A percentile compares a stretch with the other conserved stretches of the same genome.
Conservation (phyloP, 2,888 invertebrate genomes). For the Ommatoiulus sabulosus region DNA sequence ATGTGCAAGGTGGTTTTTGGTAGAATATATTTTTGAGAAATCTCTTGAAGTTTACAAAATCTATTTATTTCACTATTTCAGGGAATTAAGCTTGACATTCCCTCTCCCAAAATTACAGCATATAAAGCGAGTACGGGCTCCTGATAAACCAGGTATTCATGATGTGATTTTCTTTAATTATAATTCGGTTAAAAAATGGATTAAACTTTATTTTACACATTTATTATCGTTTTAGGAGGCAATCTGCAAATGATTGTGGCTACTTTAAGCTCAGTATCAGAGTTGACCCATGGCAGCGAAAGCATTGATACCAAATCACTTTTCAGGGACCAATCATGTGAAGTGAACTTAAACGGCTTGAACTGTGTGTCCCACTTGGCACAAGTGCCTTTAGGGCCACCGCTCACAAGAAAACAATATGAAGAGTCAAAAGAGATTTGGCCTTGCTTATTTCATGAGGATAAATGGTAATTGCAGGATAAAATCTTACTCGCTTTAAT, state of each 20-base stretch:
- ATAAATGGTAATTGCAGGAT: conserved; percentile 70
- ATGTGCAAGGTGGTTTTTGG: not conserved
- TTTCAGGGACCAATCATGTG: not conserved
- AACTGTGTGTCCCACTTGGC: not conserved
- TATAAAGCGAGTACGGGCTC: conserved; percentile 49
- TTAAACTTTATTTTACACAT: not conserved
- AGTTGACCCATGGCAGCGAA: not conserved
- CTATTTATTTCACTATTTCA: not conserved
- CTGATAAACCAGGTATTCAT: conserved; percentile 22
- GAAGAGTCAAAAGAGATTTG: conserved; percentile 74
- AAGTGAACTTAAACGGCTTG: conserved; percentile 18
- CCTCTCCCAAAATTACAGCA: conserved; percentile 27
- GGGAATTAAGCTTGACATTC: not conserved
- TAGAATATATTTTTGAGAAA: too few relatives aligned
- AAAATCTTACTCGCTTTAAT: not conserved
- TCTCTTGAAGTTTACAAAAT: too few relatives aligned
- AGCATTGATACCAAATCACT: not conserved
- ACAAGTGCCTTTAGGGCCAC: conserved; percentile 74
- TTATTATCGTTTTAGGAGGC: conserved; percentile 12
- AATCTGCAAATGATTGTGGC: conserved; percentile 44
- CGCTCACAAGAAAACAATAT: conserved; percentile 78
- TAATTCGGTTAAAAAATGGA: not conserved
- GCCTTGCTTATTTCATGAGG: conserved; percentile 88
- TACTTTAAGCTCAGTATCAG: not conserved
- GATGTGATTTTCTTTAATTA: not conserved